Evolutionary conservation across 1,140 invertebrate species (phyloP).

Genomic region (Heliothis virescens): DNA sequence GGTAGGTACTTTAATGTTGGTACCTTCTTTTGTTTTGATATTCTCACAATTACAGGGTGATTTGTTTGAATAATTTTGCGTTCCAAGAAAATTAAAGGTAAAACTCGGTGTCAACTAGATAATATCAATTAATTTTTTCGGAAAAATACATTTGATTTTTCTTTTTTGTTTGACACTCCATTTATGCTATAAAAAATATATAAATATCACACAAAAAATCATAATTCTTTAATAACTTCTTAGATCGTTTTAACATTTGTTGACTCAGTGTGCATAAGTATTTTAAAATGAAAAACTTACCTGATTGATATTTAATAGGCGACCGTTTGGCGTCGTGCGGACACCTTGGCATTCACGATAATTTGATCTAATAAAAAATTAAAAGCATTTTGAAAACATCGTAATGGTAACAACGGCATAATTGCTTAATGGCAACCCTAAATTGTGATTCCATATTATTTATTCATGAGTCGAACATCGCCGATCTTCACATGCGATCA

Average conservation of each 20-base stretch:
- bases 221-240: slow-evolving; percentile 15
- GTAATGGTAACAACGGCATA: slow-evolving; percentile 83
- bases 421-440: slow-evolving; percentile 82
- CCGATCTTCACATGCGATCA: slow-evolving; percentile 66
- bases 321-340: slow-evolving; percentile 63
- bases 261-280: slow-evolving; percentile 41
- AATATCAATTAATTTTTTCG: too few species aligned
- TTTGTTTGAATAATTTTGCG: slow-evolving; percentile 16
- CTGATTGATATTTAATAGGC: slow-evolving; percentile 83
- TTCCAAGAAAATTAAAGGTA: slow-evolving; percentile 3
- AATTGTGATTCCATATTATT: slow-evolving; percentile 83
- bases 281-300: slow-evolving; percentile 49
- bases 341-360: slow-evolving; percentile 75
- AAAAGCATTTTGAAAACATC: slow-evolving; percentile 84
- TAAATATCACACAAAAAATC: neutral
- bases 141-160: too few species aligned
- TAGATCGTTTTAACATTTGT: slow-evolving; percentile 28
- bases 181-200: neutral
- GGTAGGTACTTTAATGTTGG: slow-evolving; percentile 34
- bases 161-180: too few species aligned
- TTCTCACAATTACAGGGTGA: slow-evolving; percentile 35
- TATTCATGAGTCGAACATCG: slow-evolving; percentile 77
- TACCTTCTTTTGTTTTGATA: slow-evolving; percentile 43
- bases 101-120: neutral
- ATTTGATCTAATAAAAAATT: slow-evolving; percentile 85